A percentile compares a stretch with the other conserved stretches of the same genome.
Conservation (phyloP, 2,888 invertebrate genomes). For the Trichogramma evanescens region DNA sequence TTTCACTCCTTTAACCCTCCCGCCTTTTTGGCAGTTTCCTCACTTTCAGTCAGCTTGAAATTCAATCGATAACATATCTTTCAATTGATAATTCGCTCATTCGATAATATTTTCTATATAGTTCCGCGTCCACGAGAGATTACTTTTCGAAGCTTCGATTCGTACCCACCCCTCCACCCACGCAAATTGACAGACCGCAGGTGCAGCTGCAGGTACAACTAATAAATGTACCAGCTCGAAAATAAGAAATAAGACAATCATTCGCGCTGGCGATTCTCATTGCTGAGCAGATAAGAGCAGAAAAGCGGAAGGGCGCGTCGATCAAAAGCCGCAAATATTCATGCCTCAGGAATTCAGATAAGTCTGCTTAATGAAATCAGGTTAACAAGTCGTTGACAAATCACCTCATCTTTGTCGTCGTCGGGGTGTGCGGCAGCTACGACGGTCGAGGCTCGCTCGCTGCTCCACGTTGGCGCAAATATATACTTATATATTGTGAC, state of each 20-base stretch:
- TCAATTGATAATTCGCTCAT: background rate
- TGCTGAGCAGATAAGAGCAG: no score
- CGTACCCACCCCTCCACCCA: no score
- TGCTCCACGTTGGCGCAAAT: background rate
- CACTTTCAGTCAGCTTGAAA: no score
- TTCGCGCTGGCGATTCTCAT: no score
- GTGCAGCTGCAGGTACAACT: no score
- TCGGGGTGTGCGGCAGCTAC: conserved; percentile 7
- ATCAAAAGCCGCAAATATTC: background rate
- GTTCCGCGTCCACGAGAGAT: background rate
- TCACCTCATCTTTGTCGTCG: background rate
- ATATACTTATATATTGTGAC: background rate
- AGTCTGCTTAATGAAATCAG: conserved; percentile 17
- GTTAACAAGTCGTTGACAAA: conserved; percentile 21
- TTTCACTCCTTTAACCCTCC: background rate
- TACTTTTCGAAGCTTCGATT: no score
- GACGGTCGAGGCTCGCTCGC: conserved; percentile 1
- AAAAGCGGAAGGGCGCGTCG: background rate
- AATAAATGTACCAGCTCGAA: no score
- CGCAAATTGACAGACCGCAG: background rate
- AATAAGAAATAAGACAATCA: no score
- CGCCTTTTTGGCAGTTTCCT: background rate
- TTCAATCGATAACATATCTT: no score
- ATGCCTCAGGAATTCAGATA: conserved; percentile 1
- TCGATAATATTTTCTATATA: background rate